These are phyloP conservation scores for Porites evermanni DNA, from an alignment of 92 coral and sea anemone species.

Conservation along the genomic window DNA sequence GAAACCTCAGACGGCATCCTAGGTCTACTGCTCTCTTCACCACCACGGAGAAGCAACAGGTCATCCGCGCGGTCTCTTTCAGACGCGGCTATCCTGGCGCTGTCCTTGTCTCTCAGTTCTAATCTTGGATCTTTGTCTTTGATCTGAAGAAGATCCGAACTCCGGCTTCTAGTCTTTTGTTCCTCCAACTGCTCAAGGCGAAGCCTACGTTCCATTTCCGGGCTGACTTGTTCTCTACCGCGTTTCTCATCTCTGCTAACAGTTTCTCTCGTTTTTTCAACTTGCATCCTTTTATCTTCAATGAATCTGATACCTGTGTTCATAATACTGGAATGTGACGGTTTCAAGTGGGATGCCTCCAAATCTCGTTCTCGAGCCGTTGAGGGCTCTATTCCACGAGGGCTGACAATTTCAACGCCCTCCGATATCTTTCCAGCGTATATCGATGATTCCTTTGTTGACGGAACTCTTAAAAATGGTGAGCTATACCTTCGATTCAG, in stretches of 20 bases:
- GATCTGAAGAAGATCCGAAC: slow-evolving; percentile 66
- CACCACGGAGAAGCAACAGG: slow-evolving; percentile 33
- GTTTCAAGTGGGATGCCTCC: slow-evolving; percentile 45
- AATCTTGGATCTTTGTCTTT: slow-evolving; percentile 77
- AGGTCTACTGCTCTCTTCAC: slow-evolving; percentile 19
- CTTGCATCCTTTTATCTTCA: slow-evolving; percentile 65
- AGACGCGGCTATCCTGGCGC: slow-evolving; percentile 17
- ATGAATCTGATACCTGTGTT: slow-evolving; percentile 62
- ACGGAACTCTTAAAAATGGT: slow-evolving; percentile 40
- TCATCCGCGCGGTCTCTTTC: slow-evolving; percentile 70
- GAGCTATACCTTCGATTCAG: slow-evolving; percentile 62
- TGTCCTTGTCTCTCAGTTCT: slow-evolving; percentile 33
- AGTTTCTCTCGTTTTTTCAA: slow-evolving; percentile 65
- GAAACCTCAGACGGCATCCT: slow-evolving; percentile 70
- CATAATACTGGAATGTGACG: slow-evolving; percentile 65
- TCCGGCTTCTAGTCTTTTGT: slow-evolving; percentile 70
- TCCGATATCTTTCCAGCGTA: slow-evolving; percentile 71
- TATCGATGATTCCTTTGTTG: slow-evolving; percentile 61
- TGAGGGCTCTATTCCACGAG: slow-evolving; percentile 38
- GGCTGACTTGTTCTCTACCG: slow-evolving; percentile 36
- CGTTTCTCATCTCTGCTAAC: slow-evolving; percentile 61
- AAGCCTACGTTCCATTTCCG: slow-evolving; percentile 59
- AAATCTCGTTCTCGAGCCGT: slow-evolving; percentile 39
- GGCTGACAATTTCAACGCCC: slow-evolving; percentile 50
- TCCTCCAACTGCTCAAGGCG: slow-evolving; percentile 69